Percentiles rank a stretch among this genome's conserved stretches.
phyloP scores from a whole-genome alignment of 2,113 vertebrate genomes.

The Corythornis vintsioides region DNA sequence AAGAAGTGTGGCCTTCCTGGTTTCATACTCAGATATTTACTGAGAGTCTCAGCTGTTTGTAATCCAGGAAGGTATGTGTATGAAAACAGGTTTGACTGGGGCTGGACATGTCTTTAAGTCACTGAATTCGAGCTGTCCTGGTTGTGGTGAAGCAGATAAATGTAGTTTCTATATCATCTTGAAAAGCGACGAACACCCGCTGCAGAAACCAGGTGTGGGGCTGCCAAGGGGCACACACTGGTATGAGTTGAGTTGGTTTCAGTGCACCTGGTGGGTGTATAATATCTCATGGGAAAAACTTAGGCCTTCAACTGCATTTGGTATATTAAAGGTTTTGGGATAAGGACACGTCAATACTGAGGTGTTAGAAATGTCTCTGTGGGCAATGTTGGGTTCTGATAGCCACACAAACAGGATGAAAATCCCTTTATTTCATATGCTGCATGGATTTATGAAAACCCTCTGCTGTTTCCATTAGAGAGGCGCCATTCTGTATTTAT shows the following conservation, averaged over 20 bases:
- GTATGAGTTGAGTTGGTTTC: background rate
- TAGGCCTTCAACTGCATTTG: background rate
- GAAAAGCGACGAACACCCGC: background rate
- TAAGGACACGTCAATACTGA: background rate
- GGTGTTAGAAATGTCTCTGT: background rate
- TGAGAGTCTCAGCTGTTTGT: background rate
- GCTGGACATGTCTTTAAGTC: background rate
- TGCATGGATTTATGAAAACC: slow-evolving; percentile 21
- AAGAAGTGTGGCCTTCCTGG: background rate
- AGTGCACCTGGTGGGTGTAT: background rate
- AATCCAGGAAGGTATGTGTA: background rate
- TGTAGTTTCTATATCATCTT: background rate
- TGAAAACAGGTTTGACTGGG: background rate
- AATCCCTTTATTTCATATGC: background rate
- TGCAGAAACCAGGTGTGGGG: rapidly evolving
- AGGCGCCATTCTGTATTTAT: slow-evolving; percentile 37
- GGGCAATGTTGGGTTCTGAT: background rate
- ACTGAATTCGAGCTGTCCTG: rapidly evolving
- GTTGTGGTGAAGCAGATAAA: background rate
- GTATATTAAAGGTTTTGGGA: background rate
- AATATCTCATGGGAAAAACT: background rate
- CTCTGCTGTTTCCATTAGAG: slow-evolving; percentile 10
- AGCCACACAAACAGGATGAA: background rate
- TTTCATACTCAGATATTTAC: background rate
- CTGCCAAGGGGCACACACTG: background rate